Percentiles rank a stretch among this genome's conserved stretches.
Evolutionary conservation across 2,113 vertebrate species (phyloP).

Genomic region (Dipodomys stephensi): DNA sequence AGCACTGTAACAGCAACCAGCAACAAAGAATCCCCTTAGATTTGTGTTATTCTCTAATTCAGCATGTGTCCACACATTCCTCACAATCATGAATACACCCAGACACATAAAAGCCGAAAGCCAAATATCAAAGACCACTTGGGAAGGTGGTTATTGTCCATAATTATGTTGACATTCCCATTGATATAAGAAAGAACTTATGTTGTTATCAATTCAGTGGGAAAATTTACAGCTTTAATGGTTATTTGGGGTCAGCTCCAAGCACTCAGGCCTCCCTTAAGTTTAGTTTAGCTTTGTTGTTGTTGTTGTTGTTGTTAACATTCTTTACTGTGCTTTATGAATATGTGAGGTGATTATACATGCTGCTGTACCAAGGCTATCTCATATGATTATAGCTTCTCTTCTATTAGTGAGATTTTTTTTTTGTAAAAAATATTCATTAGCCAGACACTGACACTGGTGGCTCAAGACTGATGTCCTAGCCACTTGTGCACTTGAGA

Average conservation of each 20-base stretch:
- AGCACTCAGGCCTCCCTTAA: conserved; percentile 70
- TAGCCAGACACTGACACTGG: too few relatives aligned
- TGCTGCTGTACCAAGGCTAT: conserved; percentile 70
- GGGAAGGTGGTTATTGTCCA: conserved; percentile 65
- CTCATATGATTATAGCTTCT: conserved; percentile 59
- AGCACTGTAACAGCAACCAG: background rate
- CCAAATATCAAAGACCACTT: conserved; percentile 43
- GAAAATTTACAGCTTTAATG: conserved; percentile 85
- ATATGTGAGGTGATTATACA: conserved; percentile 65
- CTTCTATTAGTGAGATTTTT: conserved; percentile 39
- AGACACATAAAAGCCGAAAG: conserved; percentile 28
- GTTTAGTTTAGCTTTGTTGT: conserved; percentile 55
- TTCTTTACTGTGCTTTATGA: conserved; percentile 58
- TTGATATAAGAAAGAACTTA: conserved; percentile 68
- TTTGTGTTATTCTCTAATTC: background rate
- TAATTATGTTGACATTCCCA: conserved; percentile 72
- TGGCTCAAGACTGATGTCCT: too few relatives aligned
- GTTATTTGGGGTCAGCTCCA: conserved; percentile 78
- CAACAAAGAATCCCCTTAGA: background rate
- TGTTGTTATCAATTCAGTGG: conserved; percentile 75
- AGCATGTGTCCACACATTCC: background rate
- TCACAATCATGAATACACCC: conserved; percentile 43
- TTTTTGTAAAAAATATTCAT: background rate
- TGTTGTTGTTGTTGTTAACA: background rate
- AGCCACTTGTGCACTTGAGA: too few relatives aligned